phyloP scores from a whole-genome alignment of 2,797 vertebrate genomes.

The Apodemus agrarius region DNA sequence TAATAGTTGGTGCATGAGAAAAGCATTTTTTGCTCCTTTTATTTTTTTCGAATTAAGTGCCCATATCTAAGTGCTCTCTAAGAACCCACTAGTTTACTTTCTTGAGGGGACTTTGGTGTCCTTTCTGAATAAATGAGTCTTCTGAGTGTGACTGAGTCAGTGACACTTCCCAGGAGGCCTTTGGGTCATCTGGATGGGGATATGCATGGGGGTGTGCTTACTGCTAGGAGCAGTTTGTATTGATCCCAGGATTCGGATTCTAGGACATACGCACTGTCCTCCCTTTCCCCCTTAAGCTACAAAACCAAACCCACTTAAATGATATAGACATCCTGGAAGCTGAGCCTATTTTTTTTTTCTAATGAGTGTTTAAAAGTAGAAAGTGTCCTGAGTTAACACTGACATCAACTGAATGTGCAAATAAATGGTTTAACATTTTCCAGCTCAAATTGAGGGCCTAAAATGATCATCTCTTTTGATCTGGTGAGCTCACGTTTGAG shows the following conservation, averaged over 20 bases:
- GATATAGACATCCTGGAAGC: background rate
- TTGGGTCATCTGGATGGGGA: background rate
- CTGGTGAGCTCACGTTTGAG: background rate
- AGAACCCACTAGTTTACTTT: background rate
- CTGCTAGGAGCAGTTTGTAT: background rate
- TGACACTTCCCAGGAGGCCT: background rate
- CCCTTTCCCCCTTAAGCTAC: background rate
- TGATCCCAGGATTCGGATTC: background rate
- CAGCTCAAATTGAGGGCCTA: background rate
- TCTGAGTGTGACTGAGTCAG: no score
- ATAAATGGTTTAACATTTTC: background rate
- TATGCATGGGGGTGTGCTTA: background rate
- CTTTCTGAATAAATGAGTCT: background rate
- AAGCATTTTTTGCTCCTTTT: background rate
- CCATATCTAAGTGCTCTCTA: background rate
- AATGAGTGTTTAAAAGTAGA: background rate
- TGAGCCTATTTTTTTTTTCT: background rate
- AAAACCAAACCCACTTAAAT: background rate
- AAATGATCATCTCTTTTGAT: background rate
- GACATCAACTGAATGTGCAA: background rate
- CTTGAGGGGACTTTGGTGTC: background rate
- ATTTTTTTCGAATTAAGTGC: background rate
- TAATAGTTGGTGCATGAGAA: background rate
- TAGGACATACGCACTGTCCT: background rate
- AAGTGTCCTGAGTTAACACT: background rate